Evolutionary conservation across 2,888 invertebrate species (phyloP), one percentile per base, ranked within the genome.

Genomic region (Phortica magna): DNA sequence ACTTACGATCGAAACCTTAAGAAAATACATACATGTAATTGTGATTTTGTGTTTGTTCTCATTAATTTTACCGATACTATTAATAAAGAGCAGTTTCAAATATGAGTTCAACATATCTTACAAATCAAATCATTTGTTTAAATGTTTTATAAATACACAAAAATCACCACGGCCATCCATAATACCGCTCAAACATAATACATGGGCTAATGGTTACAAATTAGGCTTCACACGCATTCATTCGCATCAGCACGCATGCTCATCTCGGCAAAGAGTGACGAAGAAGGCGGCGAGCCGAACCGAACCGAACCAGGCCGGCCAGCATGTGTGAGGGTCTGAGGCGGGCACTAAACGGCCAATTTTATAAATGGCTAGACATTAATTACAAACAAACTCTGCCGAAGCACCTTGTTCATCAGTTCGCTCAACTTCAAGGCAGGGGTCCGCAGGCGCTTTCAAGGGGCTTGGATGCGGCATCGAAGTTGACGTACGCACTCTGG

Each of bases 321-420:
- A 19, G 59, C 17, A 10, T 61, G 59, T 19, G 17, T 61, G 59
- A 61, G 70, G 73, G 80, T 74, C 31, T 53, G 71, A 70, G 73
- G 70, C 71, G 43, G 57, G 70, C 70, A n/a, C 82, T 87, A 83
- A 89, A 86, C 89, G 89, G 90, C 88, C 89, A 90, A 89, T 90
- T 88, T 90, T 85, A 90, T 88, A 89, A 90, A 90, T 90, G 88
- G 87, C 82, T 85, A 81, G 80, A 85, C 89, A 90, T 90, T 90
- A 90, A 90, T 90, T 89, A 90, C 83, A 83, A 73, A 79, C 78
- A 76, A 72, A 80, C 79, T 76, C 76, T 79, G 72, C 75, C 74
- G 72, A 77, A 79, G 76, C 77, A 78, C 17, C 48, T 61, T 61
- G 59, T 61, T 61, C 59, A 61, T 61, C 59, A 12, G 19, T 19